Percentiles rank a stretch among this genome's conserved stretches.
Conservation (phyloP, 53 echinoderm and acorn worm genomes). For the Apostichopus leukothele region DNA sequence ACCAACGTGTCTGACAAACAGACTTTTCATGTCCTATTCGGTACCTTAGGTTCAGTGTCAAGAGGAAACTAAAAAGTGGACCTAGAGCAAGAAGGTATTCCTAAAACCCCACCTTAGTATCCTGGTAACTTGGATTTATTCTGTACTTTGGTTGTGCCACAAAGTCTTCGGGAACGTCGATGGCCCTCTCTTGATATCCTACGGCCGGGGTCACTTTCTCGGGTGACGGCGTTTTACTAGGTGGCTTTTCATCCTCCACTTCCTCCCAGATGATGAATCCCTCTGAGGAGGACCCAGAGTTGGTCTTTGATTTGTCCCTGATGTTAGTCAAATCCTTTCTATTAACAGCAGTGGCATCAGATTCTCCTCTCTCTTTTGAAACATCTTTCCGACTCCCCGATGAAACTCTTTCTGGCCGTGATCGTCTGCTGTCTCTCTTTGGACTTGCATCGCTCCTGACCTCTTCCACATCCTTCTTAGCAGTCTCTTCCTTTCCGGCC, state of each 20-base stretch:
- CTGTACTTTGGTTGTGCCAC: background rate
- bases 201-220: background rate
- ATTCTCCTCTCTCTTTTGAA: no score
- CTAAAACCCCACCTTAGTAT: background rate
- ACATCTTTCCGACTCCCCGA: background rate
- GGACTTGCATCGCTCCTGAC: background rate
- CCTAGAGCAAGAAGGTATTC: no score
- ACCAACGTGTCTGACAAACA: no score
- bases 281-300: conserved; percentile 34
- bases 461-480: background rate
- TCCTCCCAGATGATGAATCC: conserved; percentile 40
- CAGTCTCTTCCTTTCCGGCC: background rate
- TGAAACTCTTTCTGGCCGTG: no score
- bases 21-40: no score
- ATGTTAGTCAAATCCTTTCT: conserved; percentile 1
- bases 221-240: background rate
- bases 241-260: background rate
- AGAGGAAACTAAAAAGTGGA: no score
- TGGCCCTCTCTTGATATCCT: background rate
- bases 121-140: conserved; percentile 22
- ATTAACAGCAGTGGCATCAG: background rate
- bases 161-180: conserved; percentile 22
- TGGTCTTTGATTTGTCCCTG: conserved; percentile 2
- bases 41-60: no score
- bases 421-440: no score